Base-by-base conservation (phyloP, 2,888 invertebrate genomes). In the Hirtodrosophila duncani region DNA sequence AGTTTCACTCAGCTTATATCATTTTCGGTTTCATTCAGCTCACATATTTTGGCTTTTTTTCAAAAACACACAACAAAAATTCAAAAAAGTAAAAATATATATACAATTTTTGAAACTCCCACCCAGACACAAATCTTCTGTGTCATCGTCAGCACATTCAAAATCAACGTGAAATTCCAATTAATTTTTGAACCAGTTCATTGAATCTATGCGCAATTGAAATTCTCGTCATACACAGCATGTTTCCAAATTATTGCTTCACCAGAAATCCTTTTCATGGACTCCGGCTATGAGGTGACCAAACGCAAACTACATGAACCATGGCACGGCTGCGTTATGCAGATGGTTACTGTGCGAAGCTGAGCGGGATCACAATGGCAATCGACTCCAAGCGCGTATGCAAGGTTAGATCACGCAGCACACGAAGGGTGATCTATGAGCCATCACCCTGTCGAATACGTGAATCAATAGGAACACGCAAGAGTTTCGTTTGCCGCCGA, bases 201-300 rank as follows among this genome's bases (percentile, higher is more conserved):
- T 24, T 2, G 20, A 46, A 46, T 49, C 67, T 14, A n/a, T 33
- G 27, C 39, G 31, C 27, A 45, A 5, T 29, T 41, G 18, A 23
- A 31, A 29, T 33, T 26, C 29, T 18, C 16, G 16, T 39, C 31
- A 38, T 20, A 34, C 30, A 31, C 42, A 26, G 27, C 24, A 75
- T 82, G 82, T 58, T 61, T 41, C 78, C 78, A 53, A 75, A 75
- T 53, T 80, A 48, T 36, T 77, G 81, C 46, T 82, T 77, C 30
- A 43, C 43, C n/a, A 72, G 60, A 39, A 62, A 39, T 37, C 38
- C 6, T n/a, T n/a, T 8, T 31, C 24, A 41, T 44, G 7, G 42
- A 64, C 4, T 44, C 27, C 4, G 71, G 37, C 24, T 79, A 51
- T 14, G 52, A 81, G 7, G 30, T 78, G 3, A 1, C 49, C 14